Percentiles rank a stretch among this genome's conserved stretches.
phyloP scores from a whole-genome alignment of 2,888 invertebrate genomes.

The Rhagonycha lutea region DNA sequence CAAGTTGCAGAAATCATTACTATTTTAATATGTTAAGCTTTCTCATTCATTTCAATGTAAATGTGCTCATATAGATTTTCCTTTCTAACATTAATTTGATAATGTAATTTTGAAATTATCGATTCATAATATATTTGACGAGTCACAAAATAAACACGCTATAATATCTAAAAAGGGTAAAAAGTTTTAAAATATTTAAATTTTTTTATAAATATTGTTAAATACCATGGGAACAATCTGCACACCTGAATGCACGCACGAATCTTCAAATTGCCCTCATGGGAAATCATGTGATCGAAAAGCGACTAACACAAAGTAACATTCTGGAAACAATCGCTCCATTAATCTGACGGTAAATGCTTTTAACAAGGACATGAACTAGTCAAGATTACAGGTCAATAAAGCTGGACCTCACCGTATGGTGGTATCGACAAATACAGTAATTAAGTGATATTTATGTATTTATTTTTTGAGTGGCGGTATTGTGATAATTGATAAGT shows the following conservation, averaged over 20 bases:
- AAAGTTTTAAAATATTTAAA: constrained; percentile 10
- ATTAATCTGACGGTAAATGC: constrained; percentile 36
- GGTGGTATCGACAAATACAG: neutral
- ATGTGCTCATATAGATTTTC: neutral
- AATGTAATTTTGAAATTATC: neutral
- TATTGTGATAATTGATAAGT: too few species aligned
- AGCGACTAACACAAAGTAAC: constrained; percentile 37
- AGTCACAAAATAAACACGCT: neutral
- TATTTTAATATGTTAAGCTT: constrained; percentile 32
- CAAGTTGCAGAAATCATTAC: constrained; percentile 23
- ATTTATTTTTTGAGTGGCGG: neutral
- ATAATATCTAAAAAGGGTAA: neutral
- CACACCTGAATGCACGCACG: constrained; percentile 39
- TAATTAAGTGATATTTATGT: neutral
- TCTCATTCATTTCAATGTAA: constrained; percentile 22
- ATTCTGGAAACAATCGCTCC: constrained; percentile 38
- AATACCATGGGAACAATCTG: constrained; percentile 20
- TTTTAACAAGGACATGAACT: constrained; percentile 38
- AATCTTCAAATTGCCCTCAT: constrained; percentile 39
- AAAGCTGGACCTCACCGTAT: neutral
- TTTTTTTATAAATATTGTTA: constrained; percentile 15
- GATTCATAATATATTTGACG: neutral
- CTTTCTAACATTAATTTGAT: neutral
- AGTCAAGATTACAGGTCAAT: constrained; percentile 25
- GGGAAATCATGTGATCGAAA: constrained; percentile 48